A percentile compares a stretch with the other conserved stretches of the same genome.
phyloP scores from a whole-genome alignment of 2,113 vertebrate species.

The Puma concolor region DNA sequence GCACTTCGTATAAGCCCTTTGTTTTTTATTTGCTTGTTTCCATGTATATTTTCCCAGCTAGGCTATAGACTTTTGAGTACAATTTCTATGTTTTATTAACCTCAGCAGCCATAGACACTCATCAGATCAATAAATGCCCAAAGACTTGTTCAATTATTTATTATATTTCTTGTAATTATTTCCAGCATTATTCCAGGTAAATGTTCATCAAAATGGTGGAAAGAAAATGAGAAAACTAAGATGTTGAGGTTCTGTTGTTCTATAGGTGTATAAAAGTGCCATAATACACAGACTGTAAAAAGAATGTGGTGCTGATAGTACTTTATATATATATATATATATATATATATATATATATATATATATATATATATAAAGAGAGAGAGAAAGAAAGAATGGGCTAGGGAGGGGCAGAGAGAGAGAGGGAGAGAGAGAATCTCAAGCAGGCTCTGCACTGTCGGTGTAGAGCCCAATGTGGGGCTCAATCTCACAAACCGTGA shows the following conservation, averaged over 20 bases:
- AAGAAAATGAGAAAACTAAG: not conserved
- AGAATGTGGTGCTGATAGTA: not conserved
- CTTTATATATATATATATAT: not conserved
- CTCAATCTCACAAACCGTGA: no score
- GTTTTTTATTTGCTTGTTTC: not conserved
- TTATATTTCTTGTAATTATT: not conserved
- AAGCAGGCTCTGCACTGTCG: no score
- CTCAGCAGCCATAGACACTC: not conserved
- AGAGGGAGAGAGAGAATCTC: no score
- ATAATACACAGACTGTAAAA: not conserved
- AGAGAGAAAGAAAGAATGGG: no score
- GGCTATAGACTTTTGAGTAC: not conserved
- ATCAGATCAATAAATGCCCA: not conserved
- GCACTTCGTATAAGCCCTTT: not conserved
- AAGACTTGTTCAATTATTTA: not conserved
- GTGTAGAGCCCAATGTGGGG: no score
- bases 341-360: no score
- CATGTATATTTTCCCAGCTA: not conserved
- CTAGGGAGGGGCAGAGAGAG: no score
- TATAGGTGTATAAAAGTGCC: not conserved
- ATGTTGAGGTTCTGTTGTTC: not conserved
- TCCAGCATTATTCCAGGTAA: not conserved
- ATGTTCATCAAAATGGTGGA: not conserved
- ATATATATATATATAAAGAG: no score
- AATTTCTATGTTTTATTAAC: not conserved